These are phyloP conservation scores for Rhinoptilus africanus DNA, from an alignment of 2,113 vertebrate genomes.

Conservation along the genomic window DNA sequence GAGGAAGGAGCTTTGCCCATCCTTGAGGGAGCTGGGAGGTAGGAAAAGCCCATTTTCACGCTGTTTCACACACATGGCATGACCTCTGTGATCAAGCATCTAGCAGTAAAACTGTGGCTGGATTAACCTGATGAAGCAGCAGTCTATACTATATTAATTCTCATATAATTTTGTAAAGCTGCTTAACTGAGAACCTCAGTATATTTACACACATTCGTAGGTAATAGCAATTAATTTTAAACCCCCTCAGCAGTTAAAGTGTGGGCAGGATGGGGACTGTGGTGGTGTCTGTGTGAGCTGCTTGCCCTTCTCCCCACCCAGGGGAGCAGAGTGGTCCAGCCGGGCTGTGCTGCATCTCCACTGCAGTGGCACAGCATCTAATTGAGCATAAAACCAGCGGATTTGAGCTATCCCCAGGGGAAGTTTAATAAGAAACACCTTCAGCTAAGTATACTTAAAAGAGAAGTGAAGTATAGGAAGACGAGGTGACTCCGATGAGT, in stretches of 20 bases:
- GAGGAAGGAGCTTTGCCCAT: background rate
- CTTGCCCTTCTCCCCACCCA: background rate
- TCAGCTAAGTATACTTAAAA: background rate
- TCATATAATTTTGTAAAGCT: background rate
- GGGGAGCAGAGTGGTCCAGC: background rate
- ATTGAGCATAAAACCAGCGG: background rate
- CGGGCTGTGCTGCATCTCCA: background rate
- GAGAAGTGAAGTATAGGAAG: background rate
- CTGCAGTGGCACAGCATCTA: background rate
- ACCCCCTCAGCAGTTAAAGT: background rate
- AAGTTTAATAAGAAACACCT: background rate
- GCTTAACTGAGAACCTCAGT: background rate
- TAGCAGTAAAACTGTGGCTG: background rate
- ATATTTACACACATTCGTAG: background rate
- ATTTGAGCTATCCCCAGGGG: background rate
- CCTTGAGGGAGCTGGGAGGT: background rate
- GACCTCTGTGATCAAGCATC: background rate
- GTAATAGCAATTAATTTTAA: background rate
- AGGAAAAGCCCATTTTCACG: background rate
- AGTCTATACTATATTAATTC: background rate
- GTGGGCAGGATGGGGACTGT: accelerated
- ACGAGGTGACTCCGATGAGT: background rate
- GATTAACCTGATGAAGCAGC: background rate
- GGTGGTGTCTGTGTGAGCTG: accelerated
- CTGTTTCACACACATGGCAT: accelerated